Base-by-base conservation (phyloP, 2,888 invertebrate species). In the Drosophila aldrichi region DNA sequence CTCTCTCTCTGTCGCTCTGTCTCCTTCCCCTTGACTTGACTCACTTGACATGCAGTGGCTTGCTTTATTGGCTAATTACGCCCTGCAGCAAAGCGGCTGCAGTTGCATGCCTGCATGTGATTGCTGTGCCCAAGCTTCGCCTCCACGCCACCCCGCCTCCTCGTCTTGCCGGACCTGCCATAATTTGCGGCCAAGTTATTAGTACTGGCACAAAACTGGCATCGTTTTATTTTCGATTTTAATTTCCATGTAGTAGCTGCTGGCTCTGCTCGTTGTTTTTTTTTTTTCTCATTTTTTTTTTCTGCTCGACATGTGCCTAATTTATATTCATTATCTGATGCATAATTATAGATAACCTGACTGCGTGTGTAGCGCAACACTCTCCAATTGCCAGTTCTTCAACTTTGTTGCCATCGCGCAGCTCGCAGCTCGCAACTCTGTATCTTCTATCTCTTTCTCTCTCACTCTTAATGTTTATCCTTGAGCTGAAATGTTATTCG, bases 271-370 rank as follows among this genome's bases (percentile, higher is more conserved):
- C 49, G 41, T 69, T 12, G 43, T 62, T 48, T 44, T 67, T 44
- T 64, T 56, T 56, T 70, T 56, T 48, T 5, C 14, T 3, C 12
- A 29, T 66, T 66, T 54, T 63, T 72, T 61, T 67, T 73, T 61
- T 80, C 70, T 44, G 78, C 65, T 67, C 73, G 70, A 82, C 86
- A 88, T 79, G 87, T 62, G 74, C 79, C 74, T 88, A 86, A 86
- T 86, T 86, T 86, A 85, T 86, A 85, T 81, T 85, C 88, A 89
- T 89, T 89, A 86, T 88, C 78, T 74, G 85, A 88, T 82, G 85
- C 78, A 82, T 88, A 89, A 89, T 82, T 86, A 82, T 58, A 86
- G 82, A 85, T 89, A 81, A 22, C 72, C 43, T 48, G 71, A 16
- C 67, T 41, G 48, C 2, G n/a, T 48, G 48, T 49, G 46, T 56